These are phyloP conservation scores for Irena cyanogastra DNA, from an alignment of 2,113 vertebrate species.

Conservation along the genomic window DNA sequence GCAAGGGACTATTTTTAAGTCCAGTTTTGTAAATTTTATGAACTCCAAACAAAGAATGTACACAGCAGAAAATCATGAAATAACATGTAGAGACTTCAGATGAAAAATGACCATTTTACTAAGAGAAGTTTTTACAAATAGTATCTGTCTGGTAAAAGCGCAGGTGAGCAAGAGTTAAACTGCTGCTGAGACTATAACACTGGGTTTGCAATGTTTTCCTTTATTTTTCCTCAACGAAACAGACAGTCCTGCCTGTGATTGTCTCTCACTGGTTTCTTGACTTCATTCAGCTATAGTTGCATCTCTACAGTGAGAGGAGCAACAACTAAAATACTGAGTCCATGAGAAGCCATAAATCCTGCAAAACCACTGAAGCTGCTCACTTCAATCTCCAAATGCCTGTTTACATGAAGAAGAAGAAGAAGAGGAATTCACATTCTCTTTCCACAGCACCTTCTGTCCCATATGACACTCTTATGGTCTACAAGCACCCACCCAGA, in stretches of 20 bases:
- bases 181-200: not conserved
- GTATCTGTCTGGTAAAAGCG: not conserved
- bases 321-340: not conserved
- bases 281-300: not conserved
- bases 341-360: not conserved
- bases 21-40: not conserved
- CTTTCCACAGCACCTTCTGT: not conserved
- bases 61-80: not conserved
- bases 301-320: not conserved
- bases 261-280: not conserved
- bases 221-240: not conserved
- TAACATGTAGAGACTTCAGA: not conserved
- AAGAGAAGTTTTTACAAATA: not conserved
- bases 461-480: not conserved
- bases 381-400: not conserved
- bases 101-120: not conserved
- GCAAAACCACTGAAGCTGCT: not conserved
- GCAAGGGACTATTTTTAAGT: not conserved
- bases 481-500: not conserved
- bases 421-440: not conserved
- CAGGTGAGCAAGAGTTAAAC: not conserved
- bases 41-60: not conserved
- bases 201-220: not conserved
- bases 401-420: not conserved
- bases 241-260: not conserved